phyloP scores from a whole-genome alignment of 2,888 invertebrate species.

The Plusia festucae region DNA sequence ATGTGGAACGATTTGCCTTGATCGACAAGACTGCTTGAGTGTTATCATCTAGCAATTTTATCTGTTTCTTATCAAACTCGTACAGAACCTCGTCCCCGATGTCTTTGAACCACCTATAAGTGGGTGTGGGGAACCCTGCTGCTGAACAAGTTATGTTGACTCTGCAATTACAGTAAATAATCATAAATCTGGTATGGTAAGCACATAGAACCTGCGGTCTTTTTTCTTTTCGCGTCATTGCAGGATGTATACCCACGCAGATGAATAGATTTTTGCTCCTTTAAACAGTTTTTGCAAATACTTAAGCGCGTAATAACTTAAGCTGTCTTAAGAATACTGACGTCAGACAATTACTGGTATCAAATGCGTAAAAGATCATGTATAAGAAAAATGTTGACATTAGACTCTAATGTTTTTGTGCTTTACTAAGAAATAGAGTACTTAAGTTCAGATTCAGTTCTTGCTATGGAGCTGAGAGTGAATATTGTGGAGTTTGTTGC shows the following conservation, averaged over 20 bases:
- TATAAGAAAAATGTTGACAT: not conserved
- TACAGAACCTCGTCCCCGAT: conserved; percentile 63
- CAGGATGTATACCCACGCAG: not conserved
- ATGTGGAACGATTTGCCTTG: conserved; percentile 65
- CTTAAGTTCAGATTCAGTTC: too few species aligned
- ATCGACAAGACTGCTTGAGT: conserved; percentile 67
- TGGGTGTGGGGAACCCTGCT: conserved; percentile 71
- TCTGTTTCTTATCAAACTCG: conserved; percentile 69
- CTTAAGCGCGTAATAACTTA: not conserved
- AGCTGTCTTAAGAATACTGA: not conserved
- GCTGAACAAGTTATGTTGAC: conserved; percentile 74
- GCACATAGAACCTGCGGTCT: too few species aligned
- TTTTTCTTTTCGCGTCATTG: too few species aligned
- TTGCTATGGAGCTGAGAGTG: too few species aligned
- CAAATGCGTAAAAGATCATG: not conserved
- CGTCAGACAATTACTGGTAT: not conserved
- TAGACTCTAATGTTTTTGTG: not conserved
- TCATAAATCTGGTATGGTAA: not conserved
- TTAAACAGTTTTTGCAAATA: too few species aligned
- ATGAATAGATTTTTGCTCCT: too few species aligned
- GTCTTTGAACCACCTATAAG: conserved; percentile 76
- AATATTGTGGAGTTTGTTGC: too few species aligned
- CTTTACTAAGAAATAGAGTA: not conserved
- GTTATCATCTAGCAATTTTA: conserved; percentile 63
- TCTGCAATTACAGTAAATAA: conserved; percentile 64